A percentile compares a stretch with the other conserved stretches of the same genome.
phyloP scores from a whole-genome alignment of 2,888 invertebrate species.

The Drosophila rubida region DNA sequence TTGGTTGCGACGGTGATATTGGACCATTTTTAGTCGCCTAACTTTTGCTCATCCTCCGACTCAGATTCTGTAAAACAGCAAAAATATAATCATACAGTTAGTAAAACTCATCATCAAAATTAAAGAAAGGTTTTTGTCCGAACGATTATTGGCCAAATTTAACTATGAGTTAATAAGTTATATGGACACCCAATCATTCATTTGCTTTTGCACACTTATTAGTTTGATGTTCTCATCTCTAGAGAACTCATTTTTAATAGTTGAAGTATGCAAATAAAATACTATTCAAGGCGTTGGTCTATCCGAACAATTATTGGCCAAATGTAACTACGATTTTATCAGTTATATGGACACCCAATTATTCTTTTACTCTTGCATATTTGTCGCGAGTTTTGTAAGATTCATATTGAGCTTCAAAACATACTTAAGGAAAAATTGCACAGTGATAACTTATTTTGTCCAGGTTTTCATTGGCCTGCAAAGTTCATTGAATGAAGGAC shows the following conservation, averaged over 20 bases:
- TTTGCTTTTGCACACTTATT: conserved; percentile 62
- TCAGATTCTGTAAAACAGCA: conserved; percentile 82
- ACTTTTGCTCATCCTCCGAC: conserved; percentile 84
- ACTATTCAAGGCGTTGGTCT: conserved; percentile 17
- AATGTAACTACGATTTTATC: conserved; percentile 57
- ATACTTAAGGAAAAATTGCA: conserved; percentile 37
- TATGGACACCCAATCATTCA: conserved; percentile 78
- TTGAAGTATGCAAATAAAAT: conserved; percentile 16
- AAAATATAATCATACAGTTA: background rate
- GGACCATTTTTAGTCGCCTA: conserved; percentile 74
- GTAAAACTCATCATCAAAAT: background rate
- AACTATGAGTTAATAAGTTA: conserved; percentile 65
- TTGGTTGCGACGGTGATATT: conserved; percentile 25
- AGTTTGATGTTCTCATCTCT: conserved; percentile 10
- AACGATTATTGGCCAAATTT: conserved; percentile 76
- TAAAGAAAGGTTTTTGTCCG: conserved; percentile 35
- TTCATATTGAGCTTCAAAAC: conserved; percentile 29
- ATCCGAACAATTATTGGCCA: conserved; percentile 78
- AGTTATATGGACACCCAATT: conserved; percentile 81
- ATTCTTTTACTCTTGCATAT: conserved; percentile 69
- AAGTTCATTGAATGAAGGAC: conserved; percentile 59
- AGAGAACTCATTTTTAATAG: conserved; percentile 6
- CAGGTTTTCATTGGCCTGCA: conserved; percentile 82
- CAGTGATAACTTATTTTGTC: conserved; percentile 44
- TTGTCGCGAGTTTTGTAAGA: conserved; percentile 35